Conservation (phyloP, 2,113 vertebrate genomes). For the Ceuthmochares aereus region DNA sequence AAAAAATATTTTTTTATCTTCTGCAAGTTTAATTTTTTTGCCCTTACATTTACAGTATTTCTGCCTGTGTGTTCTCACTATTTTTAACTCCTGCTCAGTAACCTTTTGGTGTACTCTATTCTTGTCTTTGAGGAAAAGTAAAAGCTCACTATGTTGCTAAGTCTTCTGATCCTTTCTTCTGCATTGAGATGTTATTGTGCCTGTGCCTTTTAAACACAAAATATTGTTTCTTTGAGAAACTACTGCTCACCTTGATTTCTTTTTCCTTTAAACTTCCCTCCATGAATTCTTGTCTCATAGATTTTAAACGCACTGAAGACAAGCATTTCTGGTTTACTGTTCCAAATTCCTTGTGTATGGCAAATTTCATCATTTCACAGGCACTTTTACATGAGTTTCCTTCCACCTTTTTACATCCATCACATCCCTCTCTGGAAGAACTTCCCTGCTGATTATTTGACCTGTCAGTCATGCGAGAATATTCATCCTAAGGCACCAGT, state of each 20-base stretch:
- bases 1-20: background rate
- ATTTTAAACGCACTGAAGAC: background rate
- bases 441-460: background rate
- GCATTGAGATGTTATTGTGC: conserved; percentile 35
- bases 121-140: conserved; percentile 53
- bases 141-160: background rate
- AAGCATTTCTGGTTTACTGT: background rate
- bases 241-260: conserved; percentile 41
- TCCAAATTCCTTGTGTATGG: background rate
- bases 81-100: background rate
- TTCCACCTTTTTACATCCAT: background rate
- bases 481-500: background rate
- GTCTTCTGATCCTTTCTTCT: conserved; percentile 46
- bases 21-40: background rate
- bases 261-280: conserved; percentile 42
- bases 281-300: background rate
- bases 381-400: background rate
- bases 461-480: background rate
- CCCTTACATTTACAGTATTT: background rate
- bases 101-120: conserved; percentile 46
- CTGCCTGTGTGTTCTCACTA: background rate
- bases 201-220: conserved; percentile 17
- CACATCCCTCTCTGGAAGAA: background rate
- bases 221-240: conserved; percentile 5
- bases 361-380: background rate